Conservation (phyloP, 2,797 vertebrate genomes). For the Lithobates pipiens region DNA sequence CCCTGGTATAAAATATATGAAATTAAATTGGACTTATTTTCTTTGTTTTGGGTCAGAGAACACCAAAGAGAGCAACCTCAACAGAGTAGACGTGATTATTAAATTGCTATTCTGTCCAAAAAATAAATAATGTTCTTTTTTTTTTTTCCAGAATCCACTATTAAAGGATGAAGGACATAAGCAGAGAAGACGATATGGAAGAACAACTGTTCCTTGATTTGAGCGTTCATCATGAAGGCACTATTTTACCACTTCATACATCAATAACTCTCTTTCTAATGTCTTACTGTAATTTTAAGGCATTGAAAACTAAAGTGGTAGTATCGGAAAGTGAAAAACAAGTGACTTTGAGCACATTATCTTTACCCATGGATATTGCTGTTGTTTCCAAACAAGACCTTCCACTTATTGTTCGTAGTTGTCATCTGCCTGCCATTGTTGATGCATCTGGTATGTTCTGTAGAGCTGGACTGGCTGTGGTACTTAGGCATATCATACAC, state of each 20-base stretch:
- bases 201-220: conserved; percentile 86
- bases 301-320: conserved; percentile 82
- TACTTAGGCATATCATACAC: conserved; percentile 88
- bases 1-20: too few relatives aligned
- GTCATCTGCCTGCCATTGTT: conserved; percentile 86
- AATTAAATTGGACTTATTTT: too few relatives aligned
- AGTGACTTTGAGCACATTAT: conserved; percentile 60
- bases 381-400: conserved; percentile 74
- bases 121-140: background rate
- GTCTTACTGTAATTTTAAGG: conserved; percentile 89
- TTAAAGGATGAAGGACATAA: conserved; percentile 78
- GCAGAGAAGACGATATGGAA: conserved; percentile 62
- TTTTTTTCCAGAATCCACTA: conserved; percentile 53
- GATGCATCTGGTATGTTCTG: conserved; percentile 82
- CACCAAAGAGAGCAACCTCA: too few relatives aligned
- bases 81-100: background rate
- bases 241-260: conserved; percentile 86
- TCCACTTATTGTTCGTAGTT: conserved; percentile 84
- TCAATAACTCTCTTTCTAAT: conserved; percentile 89
- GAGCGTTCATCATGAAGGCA: conserved; percentile 70
- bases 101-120: background rate
- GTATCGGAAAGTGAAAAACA: conserved; percentile 63
- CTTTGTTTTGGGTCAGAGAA: too few relatives aligned
- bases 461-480: conserved; percentile 93
- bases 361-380: conserved; percentile 71